Conservation (phyloP, 2,113 vertebrate genomes). For the Brienomyrus longianalis region DNA sequence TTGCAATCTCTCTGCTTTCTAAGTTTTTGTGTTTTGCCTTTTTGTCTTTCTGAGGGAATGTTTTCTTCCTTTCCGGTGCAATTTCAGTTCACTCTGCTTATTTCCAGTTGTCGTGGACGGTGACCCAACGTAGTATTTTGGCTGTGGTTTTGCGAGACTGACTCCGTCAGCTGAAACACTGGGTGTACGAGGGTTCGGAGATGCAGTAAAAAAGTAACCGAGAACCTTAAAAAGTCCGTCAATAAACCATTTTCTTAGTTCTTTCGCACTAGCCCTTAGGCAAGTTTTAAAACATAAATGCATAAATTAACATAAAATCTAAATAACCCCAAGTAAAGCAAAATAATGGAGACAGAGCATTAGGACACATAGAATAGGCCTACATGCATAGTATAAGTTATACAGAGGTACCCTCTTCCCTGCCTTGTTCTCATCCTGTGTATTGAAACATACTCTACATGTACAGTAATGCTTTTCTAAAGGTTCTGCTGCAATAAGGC, state of each 20-base stretch:
- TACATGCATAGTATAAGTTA: not conserved
- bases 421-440: not conserved
- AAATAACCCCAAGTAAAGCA: not conserved
- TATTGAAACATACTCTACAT: not conserved
- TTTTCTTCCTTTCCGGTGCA: not conserved
- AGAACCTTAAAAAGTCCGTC: not conserved
- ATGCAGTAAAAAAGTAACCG: not conserved
- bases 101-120: not conserved
- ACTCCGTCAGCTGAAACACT: not conserved
- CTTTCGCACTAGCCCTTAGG: not conserved
- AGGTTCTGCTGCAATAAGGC: not conserved
- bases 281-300: not conserved
- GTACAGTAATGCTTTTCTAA: not conserved
- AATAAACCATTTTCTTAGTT: not conserved
- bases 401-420: not conserved
- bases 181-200: not conserved
- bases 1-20: not conserved
- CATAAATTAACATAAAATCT: not conserved
- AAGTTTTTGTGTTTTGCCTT: not conserved
- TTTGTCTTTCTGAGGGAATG: not conserved
- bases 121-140: constrained; percentile 6
- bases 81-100: not conserved
- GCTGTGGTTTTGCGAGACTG: not conserved
- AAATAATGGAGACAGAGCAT: not conserved
- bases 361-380: not conserved